Base-by-base conservation (phyloP, 64 coral and sea anemone genomes). In the Actinia tenebrosa region DNA sequence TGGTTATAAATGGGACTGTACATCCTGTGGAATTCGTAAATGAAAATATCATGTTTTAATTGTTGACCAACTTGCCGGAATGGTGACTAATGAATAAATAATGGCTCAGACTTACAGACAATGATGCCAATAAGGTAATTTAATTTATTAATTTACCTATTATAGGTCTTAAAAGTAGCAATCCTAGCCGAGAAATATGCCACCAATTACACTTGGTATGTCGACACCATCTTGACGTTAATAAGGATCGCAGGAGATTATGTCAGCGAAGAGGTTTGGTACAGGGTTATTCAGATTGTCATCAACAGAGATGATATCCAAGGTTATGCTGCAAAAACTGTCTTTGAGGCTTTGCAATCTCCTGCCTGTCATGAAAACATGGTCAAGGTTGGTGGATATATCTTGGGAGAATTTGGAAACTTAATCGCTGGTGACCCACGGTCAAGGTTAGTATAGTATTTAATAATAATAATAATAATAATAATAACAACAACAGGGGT, bases 211-310 rank as follows among this genome's bases (percentile, higher is more conserved):
- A 86, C 90, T 4, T 98, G 96, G 96, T 98, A 98, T 61, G 93
- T 98, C 10, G 96, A 98, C 43, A 98, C 96, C 26, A 98, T 98
- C 55, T 88, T 98, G 82, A 91, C 87, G 1, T 88, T 98, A 3
- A 98, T 98, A 55, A 86, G 96, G 10, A 89, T 91, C 77, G 96
- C 96, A 17, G 96, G 96, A 20, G 96, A 98, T 86, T 98, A 94
- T 2, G 96, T 98, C 89, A 98, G 96, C 82, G 96, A 98, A 87
- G 96, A 98, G 81, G 96, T 98, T 83, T 99, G 97, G 97, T 99
- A 93, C 47, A 91, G 97, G 81, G 93, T 99, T 7, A 99, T 99
- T 71, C 97, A 99, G 84, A 95, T 99, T 42, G 97, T 99, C 43
- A 99, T 99, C 10, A 99, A 99, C 82, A 95, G 97, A 83, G 97